These are phyloP conservation scores for Spondyliosoma cantharus DNA, from an alignment of 2,797 vertebrate genomes.

Conservation along the genomic window DNA sequence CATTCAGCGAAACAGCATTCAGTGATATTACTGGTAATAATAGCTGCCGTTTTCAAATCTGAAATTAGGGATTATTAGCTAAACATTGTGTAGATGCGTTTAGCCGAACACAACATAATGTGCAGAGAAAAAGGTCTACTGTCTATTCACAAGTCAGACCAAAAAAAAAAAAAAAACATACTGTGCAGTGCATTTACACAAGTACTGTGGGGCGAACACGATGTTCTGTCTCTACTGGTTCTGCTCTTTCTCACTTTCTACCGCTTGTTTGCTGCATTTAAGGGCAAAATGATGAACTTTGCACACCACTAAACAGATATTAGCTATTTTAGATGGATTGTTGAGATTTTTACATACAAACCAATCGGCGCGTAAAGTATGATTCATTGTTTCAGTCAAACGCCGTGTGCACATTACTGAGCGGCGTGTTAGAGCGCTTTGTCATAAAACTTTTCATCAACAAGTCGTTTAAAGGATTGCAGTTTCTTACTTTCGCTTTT, in stretches of 20 bases:
- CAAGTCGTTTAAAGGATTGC: not conserved
- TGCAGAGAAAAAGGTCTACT: conserved; percentile 29
- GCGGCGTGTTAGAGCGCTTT: too few relatives aligned
- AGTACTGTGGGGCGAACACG: not conserved
- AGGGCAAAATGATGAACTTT: not conserved
- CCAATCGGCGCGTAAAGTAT: not conserved
- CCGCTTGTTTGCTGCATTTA: not conserved
- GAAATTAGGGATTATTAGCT: conserved; percentile 61
- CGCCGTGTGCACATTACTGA: not conserved
- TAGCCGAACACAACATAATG: conserved; percentile 44
- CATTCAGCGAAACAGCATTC: conserved; percentile 66
- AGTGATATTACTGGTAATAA: conserved; percentile 74
- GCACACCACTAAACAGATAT: not conserved
- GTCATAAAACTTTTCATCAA: not conserved
- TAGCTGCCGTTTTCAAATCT: conserved; percentile 61
- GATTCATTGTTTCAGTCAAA: not conserved
- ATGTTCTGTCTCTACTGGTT: not conserved
- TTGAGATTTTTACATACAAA: not conserved
- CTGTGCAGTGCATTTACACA: conserved; percentile 3
- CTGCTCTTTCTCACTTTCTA: not conserved
- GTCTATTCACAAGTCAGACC: conserved; percentile 28
- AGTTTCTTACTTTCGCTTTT: not conserved
- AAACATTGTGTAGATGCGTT: conserved; percentile 48
- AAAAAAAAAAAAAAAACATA: conserved; percentile 27
- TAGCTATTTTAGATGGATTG: not conserved